Evolutionary conservation across 2,113 vertebrate genomes (phyloP).

Genomic region (Terrapene triunguis): DNA sequence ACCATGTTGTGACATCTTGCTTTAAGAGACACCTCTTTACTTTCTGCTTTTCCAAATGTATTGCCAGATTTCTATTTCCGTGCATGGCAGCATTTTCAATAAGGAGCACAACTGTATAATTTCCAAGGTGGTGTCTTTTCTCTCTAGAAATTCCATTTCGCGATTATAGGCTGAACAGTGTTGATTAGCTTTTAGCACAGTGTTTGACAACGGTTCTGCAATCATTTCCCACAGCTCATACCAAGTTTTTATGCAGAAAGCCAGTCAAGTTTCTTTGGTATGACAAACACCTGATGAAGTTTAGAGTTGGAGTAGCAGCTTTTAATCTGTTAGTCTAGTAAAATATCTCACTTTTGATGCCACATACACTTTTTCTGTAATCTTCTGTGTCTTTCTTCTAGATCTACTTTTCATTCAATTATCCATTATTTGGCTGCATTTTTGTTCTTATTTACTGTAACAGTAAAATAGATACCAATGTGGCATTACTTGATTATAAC

Average conservation of each 20-base stretch:
- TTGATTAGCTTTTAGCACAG: conserved; percentile 69
- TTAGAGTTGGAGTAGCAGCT: background rate
- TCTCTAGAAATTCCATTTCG: conserved; percentile 44
- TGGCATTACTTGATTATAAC: background rate
- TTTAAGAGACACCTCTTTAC: background rate
- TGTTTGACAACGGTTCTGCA: conserved; percentile 37
- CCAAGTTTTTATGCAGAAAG: background rate
- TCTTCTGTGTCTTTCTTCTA: background rate
- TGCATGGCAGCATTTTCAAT: conserved; percentile 10
- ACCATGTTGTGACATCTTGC: background rate
- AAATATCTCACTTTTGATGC: background rate
- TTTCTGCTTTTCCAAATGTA: conserved; percentile 25
- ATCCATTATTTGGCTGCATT: background rate
- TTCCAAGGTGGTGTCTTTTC: conserved; percentile 46
- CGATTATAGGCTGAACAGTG: conserved; percentile 56
- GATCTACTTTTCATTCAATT: background rate
- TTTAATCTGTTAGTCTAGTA: background rate
- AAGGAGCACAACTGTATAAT: conserved; percentile 37
- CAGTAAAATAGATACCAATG: background rate
- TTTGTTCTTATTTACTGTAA: background rate
- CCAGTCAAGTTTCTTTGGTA: conserved; percentile 3
- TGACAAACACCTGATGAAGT: conserved; percentile 22
- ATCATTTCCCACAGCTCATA: conserved; percentile 30
- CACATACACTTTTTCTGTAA: background rate
- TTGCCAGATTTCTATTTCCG: conserved; percentile 54